These are phyloP conservation scores for Timema cristinae DNA, from an alignment of 2,888 invertebrate species.

Conservation along the genomic window DNA sequence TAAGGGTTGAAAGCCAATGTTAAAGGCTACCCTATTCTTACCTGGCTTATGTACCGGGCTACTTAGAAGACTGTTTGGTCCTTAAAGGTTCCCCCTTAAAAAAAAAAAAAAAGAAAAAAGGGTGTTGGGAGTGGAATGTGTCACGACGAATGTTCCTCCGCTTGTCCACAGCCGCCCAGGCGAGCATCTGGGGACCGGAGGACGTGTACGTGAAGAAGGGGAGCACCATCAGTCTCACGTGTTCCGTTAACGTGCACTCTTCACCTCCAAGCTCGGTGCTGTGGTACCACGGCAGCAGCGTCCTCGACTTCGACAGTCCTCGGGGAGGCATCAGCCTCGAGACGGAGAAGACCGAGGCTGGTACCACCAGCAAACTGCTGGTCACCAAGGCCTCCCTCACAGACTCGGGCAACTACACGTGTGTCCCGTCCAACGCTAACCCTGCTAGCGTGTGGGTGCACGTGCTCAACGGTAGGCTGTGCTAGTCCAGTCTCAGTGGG, in stretches of 20 bases:
- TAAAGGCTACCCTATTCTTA: too few species aligned
- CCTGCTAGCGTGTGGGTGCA: conserved; percentile 80
- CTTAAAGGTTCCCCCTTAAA: too few species aligned
- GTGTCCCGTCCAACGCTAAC: conserved; percentile 79
- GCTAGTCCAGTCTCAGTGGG: background rate
- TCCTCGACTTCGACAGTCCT: conserved; percentile 78
- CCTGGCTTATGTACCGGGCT: too few species aligned
- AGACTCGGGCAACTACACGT: conserved; percentile 85
- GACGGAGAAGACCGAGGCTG: conserved; percentile 77
- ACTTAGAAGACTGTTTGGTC: too few species aligned
- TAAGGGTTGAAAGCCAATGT: too few species aligned
- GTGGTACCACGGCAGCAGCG: conserved; percentile 79
- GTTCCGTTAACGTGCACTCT: conserved; percentile 83
- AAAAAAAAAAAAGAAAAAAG: too few species aligned
- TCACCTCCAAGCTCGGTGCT: conserved; percentile 72
- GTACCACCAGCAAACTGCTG: conserved; percentile 76
- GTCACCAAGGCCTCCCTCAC: conserved; percentile 79
- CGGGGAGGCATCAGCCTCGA: conserved; percentile 83
- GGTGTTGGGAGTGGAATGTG: background rate
- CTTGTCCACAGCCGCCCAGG: conserved; percentile 73
- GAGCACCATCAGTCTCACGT: conserved; percentile 84
- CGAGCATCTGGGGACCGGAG: conserved; percentile 77
- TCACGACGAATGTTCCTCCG: background rate
- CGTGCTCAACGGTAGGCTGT: conserved; percentile 71
- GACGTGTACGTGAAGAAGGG: conserved; percentile 88